Evolutionary conservation across 2,888 invertebrate genomes (phyloP).

Genomic region (Tinea pellionella): DNA sequence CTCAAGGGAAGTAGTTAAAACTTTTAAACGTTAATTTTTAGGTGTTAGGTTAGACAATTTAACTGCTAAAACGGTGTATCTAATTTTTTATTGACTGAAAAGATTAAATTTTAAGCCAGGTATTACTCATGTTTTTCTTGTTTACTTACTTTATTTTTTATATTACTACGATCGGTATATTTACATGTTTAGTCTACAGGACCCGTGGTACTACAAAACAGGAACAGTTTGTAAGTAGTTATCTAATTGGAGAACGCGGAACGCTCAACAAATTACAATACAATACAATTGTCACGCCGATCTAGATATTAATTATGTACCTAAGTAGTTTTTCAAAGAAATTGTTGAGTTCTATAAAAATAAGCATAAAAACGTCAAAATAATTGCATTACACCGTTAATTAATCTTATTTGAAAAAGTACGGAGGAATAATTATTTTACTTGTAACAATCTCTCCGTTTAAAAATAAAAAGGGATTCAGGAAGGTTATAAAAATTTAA

Average conservation of each 20-base stretch:
- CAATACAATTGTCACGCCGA: no score
- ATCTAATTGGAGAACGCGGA: no score
- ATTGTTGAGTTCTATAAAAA: background rate
- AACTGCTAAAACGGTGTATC: background rate
- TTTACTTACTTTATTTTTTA: no score
- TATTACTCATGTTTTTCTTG: background rate
- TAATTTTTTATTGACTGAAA: conserved; percentile 2
- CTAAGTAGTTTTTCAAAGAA: no score
- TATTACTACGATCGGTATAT: no score
- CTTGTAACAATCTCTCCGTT: conserved; percentile 10
- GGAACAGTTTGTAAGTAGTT: no score
- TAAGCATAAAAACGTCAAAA: background rate
- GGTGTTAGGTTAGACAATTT: conserved; percentile 5
- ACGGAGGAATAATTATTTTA: background rate
- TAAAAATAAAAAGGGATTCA: conserved; percentile 5
- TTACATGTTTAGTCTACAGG: no score
- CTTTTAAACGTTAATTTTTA: conserved; percentile 10
- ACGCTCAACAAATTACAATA: no score
- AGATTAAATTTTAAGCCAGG: background rate
- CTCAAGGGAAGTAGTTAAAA: conserved; percentile 15
- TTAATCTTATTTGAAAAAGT: background rate
- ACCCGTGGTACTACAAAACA: no score
- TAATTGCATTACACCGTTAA: background rate
- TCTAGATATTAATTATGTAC: no score
- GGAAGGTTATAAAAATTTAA: conserved; percentile 39